Evolutionary conservation across 2,797 vertebrate species (phyloP).

Genomic region (Trachops cirrhosus): DNA sequence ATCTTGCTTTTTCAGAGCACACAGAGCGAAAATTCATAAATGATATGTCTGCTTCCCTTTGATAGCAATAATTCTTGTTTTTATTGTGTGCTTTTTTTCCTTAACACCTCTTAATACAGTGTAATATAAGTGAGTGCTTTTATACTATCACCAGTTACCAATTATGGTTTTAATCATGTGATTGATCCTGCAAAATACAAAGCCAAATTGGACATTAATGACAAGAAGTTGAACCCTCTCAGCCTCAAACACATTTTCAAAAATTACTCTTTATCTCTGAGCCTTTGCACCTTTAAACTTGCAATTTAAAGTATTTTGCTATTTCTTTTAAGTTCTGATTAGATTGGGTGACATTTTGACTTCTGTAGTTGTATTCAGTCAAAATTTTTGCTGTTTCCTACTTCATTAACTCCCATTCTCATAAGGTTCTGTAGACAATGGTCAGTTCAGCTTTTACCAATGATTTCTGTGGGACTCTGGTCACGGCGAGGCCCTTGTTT

Average conservation of each 20-base stretch:
- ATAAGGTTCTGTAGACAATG: neutral
- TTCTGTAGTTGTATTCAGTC: neutral
- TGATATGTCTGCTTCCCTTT: slow-evolving; percentile 9
- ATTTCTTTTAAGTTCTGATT: slow-evolving; percentile 59
- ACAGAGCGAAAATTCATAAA: neutral
- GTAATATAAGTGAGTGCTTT: slow-evolving; percentile 27
- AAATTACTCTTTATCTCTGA: neutral
- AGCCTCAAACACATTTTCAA: neutral
- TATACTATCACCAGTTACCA: slow-evolving; percentile 26
- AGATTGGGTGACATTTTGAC: slow-evolving; percentile 12
- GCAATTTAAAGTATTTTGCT: slow-evolving; percentile 39
- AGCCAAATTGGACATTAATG: slow-evolving; percentile 39
- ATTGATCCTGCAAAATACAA: slow-evolving; percentile 29
- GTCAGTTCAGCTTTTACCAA: neutral
- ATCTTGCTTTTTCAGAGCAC: neutral
- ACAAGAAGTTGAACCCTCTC: slow-evolving; percentile 35
- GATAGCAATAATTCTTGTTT: slow-evolving; percentile 22
- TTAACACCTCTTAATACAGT: slow-evolving; percentile 7
- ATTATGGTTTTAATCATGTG: slow-evolving; percentile 55
- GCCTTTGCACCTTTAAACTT: slow-evolving; percentile 31
- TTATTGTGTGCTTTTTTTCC: neutral
- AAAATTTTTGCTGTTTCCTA: slow-evolving; percentile 44
- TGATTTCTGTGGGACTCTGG: slow-evolving; percentile 36
- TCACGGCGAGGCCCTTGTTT: slow-evolving; percentile 40
- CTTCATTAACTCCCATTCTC: slow-evolving; percentile 31